Evolutionary conservation across 2,113 vertebrate genomes (phyloP).

Genomic region (Amia ocellicauda): DNA sequence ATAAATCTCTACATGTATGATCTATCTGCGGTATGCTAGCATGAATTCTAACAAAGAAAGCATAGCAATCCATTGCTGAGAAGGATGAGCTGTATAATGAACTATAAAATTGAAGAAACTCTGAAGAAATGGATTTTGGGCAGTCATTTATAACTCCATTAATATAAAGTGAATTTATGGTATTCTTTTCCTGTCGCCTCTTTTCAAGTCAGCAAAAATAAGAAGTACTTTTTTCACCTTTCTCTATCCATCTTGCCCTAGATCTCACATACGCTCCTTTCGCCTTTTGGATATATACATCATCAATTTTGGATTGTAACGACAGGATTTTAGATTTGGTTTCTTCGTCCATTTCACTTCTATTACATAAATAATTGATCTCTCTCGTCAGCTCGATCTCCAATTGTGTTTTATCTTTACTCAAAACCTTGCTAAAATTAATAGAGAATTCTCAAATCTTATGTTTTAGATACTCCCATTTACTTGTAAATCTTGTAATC

Average conservation of each 20-base stretch:
- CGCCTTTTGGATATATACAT: not conserved
- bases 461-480: not conserved
- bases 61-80: not conserved
- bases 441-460: not conserved
- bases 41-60: not conserved
- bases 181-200: not conserved
- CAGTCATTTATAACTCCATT: not conserved
- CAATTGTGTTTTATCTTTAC: not conserved
- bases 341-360: too few relatives aligned
- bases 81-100: not conserved
- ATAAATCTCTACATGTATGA: not conserved
- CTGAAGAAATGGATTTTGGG: too few relatives aligned
- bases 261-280: not conserved
- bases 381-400: not conserved
- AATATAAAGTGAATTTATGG: too few relatives aligned
- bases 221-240: conserved; percentile 4
- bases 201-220: not conserved
- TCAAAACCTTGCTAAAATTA: not conserved
- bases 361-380: not conserved
- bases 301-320: too few relatives aligned
- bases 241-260: not conserved
- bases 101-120: too few relatives aligned
- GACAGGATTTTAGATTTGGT: too few relatives aligned
- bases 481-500: not conserved
- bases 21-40: not conserved